A percentile compares a stretch with the other conserved stretches of the same genome.
phyloP scores from a whole-genome alignment of 2,113 vertebrate species.

The Larimichthys polyactis region DNA sequence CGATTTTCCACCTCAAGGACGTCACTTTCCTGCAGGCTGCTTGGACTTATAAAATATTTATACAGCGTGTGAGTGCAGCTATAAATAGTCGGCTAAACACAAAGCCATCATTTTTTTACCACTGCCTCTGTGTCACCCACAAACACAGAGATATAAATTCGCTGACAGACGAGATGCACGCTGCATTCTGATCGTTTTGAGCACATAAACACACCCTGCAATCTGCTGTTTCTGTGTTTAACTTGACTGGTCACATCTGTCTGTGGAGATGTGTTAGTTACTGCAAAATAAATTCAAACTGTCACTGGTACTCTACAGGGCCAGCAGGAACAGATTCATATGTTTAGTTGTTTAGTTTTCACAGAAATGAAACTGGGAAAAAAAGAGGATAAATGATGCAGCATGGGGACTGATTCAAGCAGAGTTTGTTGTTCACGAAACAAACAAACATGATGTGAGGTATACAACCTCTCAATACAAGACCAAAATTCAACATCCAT shows the following conservation, averaged over 20 bases:
- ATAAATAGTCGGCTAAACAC: slow-evolving; percentile 64
- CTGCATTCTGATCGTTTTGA: slow-evolving; percentile 30
- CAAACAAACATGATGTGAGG: too few relatives aligned
- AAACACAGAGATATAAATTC: not conserved
- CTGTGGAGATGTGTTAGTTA: not conserved
- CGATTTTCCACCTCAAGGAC: slow-evolving; percentile 40
- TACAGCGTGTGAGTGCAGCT: slow-evolving; percentile 45
- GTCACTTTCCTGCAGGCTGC: slow-evolving; percentile 40
- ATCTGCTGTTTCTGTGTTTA: not conserved
- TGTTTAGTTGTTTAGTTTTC: not conserved
- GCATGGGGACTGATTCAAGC: too few relatives aligned
- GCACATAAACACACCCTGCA: not conserved
- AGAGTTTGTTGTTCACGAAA: too few relatives aligned
- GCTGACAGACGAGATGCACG: not conserved
- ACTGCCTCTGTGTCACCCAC: not conserved
- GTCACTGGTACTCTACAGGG: not conserved
- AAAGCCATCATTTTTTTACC: slow-evolving; percentile 36
- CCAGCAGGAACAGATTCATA: not conserved
- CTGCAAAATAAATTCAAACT: not conserved
- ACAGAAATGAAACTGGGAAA: too few relatives aligned
- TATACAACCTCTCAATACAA: not conserved
- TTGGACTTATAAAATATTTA: slow-evolving; percentile 67
- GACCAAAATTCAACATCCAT: not conserved
- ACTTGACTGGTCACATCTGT: not conserved
- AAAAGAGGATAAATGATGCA: too few relatives aligned